Conservation (phyloP, 2,797 vertebrate genomes). For the Anguilla megastoma region DNA sequence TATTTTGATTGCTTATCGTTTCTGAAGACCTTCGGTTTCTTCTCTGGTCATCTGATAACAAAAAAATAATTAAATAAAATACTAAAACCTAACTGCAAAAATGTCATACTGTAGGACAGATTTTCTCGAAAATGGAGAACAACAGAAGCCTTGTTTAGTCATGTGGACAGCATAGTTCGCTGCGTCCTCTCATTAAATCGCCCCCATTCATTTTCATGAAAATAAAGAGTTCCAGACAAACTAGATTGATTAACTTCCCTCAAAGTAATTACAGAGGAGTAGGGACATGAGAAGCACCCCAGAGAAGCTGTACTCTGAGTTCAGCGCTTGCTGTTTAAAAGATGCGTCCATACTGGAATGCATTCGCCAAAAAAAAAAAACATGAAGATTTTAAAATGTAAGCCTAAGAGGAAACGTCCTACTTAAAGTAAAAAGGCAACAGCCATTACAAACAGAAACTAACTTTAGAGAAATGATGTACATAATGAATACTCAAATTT, state of each 20-base stretch:
- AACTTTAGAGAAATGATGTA: not conserved
- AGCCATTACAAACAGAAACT: not conserved
- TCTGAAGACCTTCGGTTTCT: not conserved
- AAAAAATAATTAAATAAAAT: not conserved
- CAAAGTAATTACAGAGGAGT: not conserved
- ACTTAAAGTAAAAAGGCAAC: not conserved
- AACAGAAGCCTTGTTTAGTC: not conserved
- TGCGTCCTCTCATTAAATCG: constrained; percentile 18
- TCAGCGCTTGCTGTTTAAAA: not conserved
- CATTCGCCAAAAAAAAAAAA: not conserved
- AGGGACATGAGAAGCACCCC: not conserved
- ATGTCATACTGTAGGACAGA: not conserved
- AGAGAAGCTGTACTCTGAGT: not conserved
- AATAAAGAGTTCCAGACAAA: not conserved
- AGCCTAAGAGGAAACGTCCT: not conserved
- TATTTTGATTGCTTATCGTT: not conserved
- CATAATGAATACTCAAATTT: not conserved
- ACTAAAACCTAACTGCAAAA: not conserved
- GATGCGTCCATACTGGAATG: not conserved
- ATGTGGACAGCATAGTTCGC: not conserved
- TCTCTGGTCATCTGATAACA: not conserved
- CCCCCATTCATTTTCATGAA: not conserved
- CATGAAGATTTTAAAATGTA: not conserved
- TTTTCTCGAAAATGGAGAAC: not conserved
- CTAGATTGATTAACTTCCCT: not conserved